Base-by-base conservation (phyloP, 2,113 vertebrate genomes). In the Bufo bufo region DNA sequence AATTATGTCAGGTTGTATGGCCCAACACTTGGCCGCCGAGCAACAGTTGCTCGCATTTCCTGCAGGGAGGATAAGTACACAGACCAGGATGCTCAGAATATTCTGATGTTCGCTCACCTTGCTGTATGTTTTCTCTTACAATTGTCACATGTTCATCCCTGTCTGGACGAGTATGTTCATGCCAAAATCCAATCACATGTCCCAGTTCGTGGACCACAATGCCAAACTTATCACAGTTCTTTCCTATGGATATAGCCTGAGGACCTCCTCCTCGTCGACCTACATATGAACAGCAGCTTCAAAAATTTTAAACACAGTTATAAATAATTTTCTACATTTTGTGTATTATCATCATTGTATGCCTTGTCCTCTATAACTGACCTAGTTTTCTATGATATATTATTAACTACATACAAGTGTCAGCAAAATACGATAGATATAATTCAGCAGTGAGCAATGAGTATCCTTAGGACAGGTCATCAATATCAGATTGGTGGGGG, bases 171-270 rank as follows among this genome's bases (percentile, higher is more conserved):
- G 98, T 99, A 91, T 99, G 98, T 91, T 99, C 98, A 0, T 99
- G 98, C 98, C 98, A 99, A 94, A 99, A 99, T 66, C 98, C 98
- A 89, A 99, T 98, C 84, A 99, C 98, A 1, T 99, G 98, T 23
- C 98, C 98, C 90, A 99, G 86, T 90, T 99, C 98, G 59, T 99
- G 98, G 85, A 99, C 98, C 86, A 99, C 98, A 61, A 99, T 99
- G 91, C 98, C 98, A 93, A 99, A 99, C 93, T 99, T 99, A 95
- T 99, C 98, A 90, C 98, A 99, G 93, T 99, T 99, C 93, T 99
- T 99, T 88, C 98, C 98, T 45, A 99, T 99, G 90, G 98, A 99
- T 90, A 99, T 99, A 66, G 98, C 98, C 89, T 99, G 98, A 89
- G 98, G 98, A 90, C 98, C 98, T 83, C 99, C 99, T 89, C 98